phyloP scores from a whole-genome alignment of 2,797 vertebrate species.

The Pangasius mekongensis region DNA sequence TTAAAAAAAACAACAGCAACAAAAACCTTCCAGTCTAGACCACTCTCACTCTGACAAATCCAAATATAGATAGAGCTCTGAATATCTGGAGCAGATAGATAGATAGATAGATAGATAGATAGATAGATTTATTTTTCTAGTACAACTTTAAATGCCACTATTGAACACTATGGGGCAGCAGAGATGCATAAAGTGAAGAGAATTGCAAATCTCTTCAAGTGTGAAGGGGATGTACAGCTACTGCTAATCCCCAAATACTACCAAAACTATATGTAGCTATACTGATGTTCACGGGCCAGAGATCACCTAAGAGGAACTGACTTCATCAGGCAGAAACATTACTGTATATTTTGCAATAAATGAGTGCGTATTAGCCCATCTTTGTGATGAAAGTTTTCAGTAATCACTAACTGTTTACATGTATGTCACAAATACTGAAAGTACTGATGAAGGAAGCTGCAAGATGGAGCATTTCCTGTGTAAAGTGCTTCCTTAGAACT shows the following conservation, averaged over 20 bases:
- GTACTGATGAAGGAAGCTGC: slow-evolving; percentile 20
- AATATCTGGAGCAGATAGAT: not conserved
- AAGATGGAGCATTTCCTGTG: slow-evolving; percentile 31
- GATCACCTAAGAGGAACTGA: not conserved
- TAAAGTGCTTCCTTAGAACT: slow-evolving; percentile 23
- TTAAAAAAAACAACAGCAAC: not conserved
- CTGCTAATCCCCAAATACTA: not conserved
- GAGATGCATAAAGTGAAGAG: slow-evolving; percentile 6
- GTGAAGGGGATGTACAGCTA: not conserved
- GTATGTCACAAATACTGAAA: not conserved
- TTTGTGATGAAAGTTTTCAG: not conserved
- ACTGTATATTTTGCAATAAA: slow-evolving; percentile 3
- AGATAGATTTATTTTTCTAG: not conserved
- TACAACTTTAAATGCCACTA: not conserved
- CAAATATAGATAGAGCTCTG: not conserved
- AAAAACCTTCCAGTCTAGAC: not conserved
- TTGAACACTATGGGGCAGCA: slow-evolving; percentile 67
- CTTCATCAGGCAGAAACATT: not conserved
- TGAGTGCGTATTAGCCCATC: not conserved
- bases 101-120: not conserved
- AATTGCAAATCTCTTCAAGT: not conserved
- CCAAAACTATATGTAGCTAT: not conserved
- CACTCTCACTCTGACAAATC: not conserved
- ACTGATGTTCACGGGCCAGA: not conserved
- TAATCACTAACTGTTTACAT: not conserved